Base-by-base conservation (phyloP, 2,888 invertebrate genomes). In the Ophion slaviceki region DNA sequence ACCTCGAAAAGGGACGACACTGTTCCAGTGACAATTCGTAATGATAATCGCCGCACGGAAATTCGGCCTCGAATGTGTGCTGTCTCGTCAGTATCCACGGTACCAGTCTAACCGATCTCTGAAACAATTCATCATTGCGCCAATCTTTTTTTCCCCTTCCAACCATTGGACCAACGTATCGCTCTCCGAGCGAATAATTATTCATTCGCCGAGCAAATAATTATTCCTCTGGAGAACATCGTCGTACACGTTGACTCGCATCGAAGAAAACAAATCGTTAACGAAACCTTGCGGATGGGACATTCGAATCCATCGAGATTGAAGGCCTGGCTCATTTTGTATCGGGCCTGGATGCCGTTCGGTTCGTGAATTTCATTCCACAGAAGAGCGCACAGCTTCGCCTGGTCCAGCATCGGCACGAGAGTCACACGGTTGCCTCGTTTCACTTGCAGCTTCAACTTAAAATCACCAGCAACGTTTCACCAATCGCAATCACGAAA, bases 21-120 rank as follows among this genome's bases (percentile, higher is more conserved):
- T 82, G 74, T 4, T 67, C 70, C 40, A 85, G 66, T 0, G 75
- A 68, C 62, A 82, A 74, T 75, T 79, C 70, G 62, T 80, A 82
- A 40, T 79, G n/a, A 20, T 79, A 80, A 20, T 61, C 36, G 61
- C 82, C 85, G 57, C 85, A 82, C 2, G 57, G n/a, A 4, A 82
- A 61, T 53, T 76, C 66, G n/a, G 17, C 3, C 2, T 64, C 68
- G 8, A 82, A 85, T 2, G 5, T 36, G 11, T 85, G 79, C 6
- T 85, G 57, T 4, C 62, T 53, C 14, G 40, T 62, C 75, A 79
- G 45, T 20, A 71, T n/a, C 71, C 79, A 79, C 10, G 79, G 79
- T 20, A 71, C 32, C 36, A 79, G 36, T 14, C 40, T 79, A 14
- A 79, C 20, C 24, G 70, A 36, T n/a, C 17, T n/a, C 79, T 79